Percentiles rank a stretch among this genome's conserved stretches.
Conservation (phyloP, 2,113 vertebrate species). For the Muntiacus reevesi region DNA sequence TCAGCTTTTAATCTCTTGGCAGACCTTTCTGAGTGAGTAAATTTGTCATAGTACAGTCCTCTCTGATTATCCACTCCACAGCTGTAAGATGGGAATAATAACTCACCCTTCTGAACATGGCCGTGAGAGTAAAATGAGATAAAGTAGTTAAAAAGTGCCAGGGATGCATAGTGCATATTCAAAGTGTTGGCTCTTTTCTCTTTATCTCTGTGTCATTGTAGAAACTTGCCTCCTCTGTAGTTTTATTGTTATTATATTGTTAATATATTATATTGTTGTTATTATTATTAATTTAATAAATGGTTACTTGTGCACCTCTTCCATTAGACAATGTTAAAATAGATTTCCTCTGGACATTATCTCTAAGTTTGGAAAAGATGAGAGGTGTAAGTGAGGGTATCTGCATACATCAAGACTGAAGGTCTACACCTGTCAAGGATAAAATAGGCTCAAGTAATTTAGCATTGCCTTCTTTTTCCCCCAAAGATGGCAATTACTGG, state of each 20-base stretch:
- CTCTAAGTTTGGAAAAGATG: background rate
- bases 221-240: background rate
- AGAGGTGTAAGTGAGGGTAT: background rate
- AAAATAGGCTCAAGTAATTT: background rate
- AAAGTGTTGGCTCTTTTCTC: background rate
- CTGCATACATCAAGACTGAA: background rate
- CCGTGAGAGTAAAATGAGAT: background rate
- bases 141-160: background rate
- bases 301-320: background rate
- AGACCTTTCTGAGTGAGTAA: background rate
- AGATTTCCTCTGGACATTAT: background rate
- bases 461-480: background rate
- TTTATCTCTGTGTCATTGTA: background rate
- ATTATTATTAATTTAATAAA: background rate
- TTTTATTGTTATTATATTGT: background rate
- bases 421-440: background rate
- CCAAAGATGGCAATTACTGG: background rate
- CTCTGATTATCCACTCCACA: background rate
- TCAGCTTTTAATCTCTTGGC: background rate
- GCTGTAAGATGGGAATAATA: background rate
- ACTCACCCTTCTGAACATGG: background rate
- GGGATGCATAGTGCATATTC: background rate
- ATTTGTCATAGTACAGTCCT: background rate
- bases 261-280: background rate
- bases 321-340: background rate